Base-by-base conservation (phyloP, 2,888 invertebrate genomes). In the Nebria salina region DNA sequence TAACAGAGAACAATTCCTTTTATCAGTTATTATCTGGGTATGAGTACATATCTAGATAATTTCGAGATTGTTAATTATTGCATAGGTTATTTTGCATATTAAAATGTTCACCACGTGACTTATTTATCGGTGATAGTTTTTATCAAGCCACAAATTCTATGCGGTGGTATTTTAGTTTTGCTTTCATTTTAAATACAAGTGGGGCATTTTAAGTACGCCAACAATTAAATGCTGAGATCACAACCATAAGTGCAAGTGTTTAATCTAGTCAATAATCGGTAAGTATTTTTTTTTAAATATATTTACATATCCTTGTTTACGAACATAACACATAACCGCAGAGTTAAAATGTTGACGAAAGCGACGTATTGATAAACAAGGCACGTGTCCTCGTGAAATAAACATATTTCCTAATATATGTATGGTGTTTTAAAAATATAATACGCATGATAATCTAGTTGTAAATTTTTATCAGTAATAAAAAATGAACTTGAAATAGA, bases 401-500 rank as follows among this genome's bases (percentile, higher is more conserved):
- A 34, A 34, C 20, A 20, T 20, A 20, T 34, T 34, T 34, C 34
- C 34, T 34, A 34, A 34, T 34, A 34, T 34, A 34, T 34, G 34
- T 5, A 34, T 34, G 34, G 34, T 34, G 34, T 34, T 34, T 4
- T 34, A 4, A 34, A 43, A 13, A 54, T 54, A 2, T 54, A 54
- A 54, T 54, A 6, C 54, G 13, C 2, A 54, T 54, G 54, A 11
- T 11, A 54, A 54, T 54, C 54, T 54, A 54, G 7, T 7, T 54
- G 8, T 54, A 13, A 7, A 2, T 43, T 43, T 54, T 54, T 54
- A 54, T 54, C 54, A 11, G 54, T 54, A 11, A 13, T 54, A 34
- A 54, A 54, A 54, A 54, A 54, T 54, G 54, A 54, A 54, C 54
- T 54, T 54, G 54, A 54, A 54, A 54, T 54, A 54, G 54, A 54